A percentile compares a stretch with the other conserved stretches of the same genome.
phyloP scores from a whole-genome alignment of 1,140 invertebrate species.

The Antheraea mylitta region DNA sequence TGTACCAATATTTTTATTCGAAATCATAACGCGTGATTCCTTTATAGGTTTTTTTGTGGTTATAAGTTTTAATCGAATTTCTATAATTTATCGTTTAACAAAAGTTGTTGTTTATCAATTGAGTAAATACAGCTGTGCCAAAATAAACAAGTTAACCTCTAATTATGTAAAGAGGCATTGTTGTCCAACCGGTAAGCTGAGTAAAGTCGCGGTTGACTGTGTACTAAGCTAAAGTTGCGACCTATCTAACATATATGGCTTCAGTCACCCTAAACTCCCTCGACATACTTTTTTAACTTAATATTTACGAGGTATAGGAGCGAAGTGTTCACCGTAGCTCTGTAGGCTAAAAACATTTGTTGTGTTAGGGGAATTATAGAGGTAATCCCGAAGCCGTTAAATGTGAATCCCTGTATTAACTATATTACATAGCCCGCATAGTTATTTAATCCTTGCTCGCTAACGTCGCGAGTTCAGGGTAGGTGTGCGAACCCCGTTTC shows the following conservation, averaged over 20 bases:
- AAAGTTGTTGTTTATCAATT: not conserved
- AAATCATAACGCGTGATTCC: slow-evolving; percentile 55
- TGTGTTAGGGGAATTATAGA: slow-evolving; percentile 64
- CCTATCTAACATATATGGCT: slow-evolving; percentile 52
- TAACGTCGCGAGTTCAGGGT: slow-evolving; percentile 43
- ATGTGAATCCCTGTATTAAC: slow-evolving; percentile 69
- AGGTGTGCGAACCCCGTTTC: slow-evolving; percentile 23
- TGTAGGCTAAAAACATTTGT: slow-evolving; percentile 64
- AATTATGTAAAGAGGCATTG: slow-evolving; percentile 43
- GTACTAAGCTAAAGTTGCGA: slow-evolving; percentile 40
- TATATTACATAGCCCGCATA: slow-evolving; percentile 70
- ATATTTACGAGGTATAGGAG: slow-evolving; percentile 27
- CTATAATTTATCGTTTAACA: not conserved
- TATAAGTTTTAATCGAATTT: not conserved
- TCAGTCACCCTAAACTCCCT: slow-evolving; percentile 28
- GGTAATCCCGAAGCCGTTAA: slow-evolving; percentile 74
- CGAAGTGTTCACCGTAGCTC: slow-evolving; percentile 21
- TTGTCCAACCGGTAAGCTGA: slow-evolving; percentile 36
- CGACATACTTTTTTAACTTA: slow-evolving; percentile 30
- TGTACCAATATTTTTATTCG: slow-evolving; percentile 46
- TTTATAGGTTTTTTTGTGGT: slow-evolving; percentile 35
- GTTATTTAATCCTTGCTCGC: slow-evolving; percentile 70
- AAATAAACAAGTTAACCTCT: slow-evolving; percentile 31
- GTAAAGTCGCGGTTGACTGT: slow-evolving; percentile 44
- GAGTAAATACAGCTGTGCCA: slow-evolving; percentile 13